Percentiles rank a stretch among this genome's conserved stretches.
Conservation (phyloP, 1,140 invertebrate species). For the Harlomillsia oculata region DNA sequence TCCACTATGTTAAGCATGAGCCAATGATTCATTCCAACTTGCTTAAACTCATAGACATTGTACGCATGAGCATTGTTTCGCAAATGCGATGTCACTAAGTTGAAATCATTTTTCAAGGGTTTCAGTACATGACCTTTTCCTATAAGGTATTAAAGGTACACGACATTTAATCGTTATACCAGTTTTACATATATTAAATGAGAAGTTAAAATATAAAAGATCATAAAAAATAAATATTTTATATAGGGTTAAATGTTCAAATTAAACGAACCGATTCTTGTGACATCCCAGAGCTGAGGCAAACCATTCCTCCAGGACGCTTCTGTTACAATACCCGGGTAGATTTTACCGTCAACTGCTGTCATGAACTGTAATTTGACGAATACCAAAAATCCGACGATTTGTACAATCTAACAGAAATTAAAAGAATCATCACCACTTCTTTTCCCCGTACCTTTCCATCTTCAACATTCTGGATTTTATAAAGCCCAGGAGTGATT, state of each 20-base stretch:
- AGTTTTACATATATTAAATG: too few relatives aligned
- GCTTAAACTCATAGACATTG: slow-evolving; percentile 11
- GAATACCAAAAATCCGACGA: too few relatives aligned
- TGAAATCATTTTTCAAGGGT: slow-evolving; percentile 17
- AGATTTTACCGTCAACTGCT: not conserved
- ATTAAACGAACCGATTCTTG: slow-evolving; percentile 8
- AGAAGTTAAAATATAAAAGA: too few relatives aligned
- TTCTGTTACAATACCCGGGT: not conserved
- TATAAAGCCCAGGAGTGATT: slow-evolving; percentile 2
- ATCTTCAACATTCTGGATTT: slow-evolving; percentile 8
- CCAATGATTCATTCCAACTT: not conserved
- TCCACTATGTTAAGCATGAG: not conserved
- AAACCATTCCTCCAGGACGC: not conserved
- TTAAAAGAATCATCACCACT: too few relatives aligned
- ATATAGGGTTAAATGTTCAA: not conserved
- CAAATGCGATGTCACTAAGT: slow-evolving; percentile 7
- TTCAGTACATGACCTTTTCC: slow-evolving; percentile 6
- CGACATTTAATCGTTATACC: too few relatives aligned
- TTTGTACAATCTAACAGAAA: too few relatives aligned
- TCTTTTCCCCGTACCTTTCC: slow-evolving; percentile 3
- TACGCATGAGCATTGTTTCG: slow-evolving; percentile 13
- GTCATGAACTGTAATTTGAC: not conserved
- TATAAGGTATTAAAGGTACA: too few relatives aligned
- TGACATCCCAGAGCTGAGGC: slow-evolving; percentile 14
- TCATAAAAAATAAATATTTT: not conserved